Evolutionary conservation across 2,113 vertebrate genomes (phyloP).

Genomic region (Vulpes ferrilata): DNA sequence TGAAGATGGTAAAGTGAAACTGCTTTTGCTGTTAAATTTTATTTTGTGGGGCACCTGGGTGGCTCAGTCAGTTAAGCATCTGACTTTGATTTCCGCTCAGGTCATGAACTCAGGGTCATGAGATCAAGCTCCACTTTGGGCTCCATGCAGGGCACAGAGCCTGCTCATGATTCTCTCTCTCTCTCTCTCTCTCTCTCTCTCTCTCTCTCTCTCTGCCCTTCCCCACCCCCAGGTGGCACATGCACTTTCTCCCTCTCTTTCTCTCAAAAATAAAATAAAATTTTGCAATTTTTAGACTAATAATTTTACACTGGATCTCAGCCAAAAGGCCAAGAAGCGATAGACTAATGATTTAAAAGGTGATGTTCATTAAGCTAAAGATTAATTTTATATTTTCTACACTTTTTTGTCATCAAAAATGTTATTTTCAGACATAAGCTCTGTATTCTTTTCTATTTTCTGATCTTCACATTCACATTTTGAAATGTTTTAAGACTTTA

Average conservation of each 20-base stretch:
- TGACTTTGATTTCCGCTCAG: neutral
- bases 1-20: conserved; percentile 80
- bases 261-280: neutral
- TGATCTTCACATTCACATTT: conserved; percentile 16
- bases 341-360: conserved; percentile 24
- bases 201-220: neutral
- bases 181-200: neutral
- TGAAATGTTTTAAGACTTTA: neutral
- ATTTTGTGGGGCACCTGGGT: neutral
- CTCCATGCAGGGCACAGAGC: neutral
- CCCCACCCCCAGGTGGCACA: neutral
- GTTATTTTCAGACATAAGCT: conserved; percentile 32
- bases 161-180: neutral
- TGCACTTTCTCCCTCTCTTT: neutral
- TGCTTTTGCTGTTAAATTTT: conserved; percentile 40
- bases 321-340: too few species aligned
- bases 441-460: conserved; percentile 27
- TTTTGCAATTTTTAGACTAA: neutral
- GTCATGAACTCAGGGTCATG: neutral
- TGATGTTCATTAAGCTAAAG: neutral
- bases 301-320: neutral
- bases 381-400: neutral
- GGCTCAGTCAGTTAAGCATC: neutral
- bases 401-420: neutral
- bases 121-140: neutral